phyloP scores from a whole-genome alignment of 1,140 invertebrate species.

The Acromyrmex charruanus region DNA sequence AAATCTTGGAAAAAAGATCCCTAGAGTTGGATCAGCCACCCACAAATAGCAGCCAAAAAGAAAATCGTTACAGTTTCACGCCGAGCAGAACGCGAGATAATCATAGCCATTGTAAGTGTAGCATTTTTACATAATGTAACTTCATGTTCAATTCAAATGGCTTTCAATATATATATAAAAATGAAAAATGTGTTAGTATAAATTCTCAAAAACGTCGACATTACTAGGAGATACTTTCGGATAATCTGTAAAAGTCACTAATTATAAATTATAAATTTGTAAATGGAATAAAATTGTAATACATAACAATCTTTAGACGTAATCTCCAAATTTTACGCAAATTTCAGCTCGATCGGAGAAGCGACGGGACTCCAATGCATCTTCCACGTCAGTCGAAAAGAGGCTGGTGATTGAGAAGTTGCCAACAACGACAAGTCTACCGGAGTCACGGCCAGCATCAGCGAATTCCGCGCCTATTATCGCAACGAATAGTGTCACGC shows the following conservation, averaged over 20 bases:
- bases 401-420: slow-evolving; percentile 84
- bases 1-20: slow-evolving; percentile 97
- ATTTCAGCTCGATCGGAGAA: slow-evolving; percentile 83
- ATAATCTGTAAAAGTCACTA: background rate
- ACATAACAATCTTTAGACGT: background rate
- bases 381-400: slow-evolving; percentile 84
- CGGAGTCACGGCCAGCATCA: slow-evolving; percentile 83
- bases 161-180: background rate
- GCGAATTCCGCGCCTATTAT: slow-evolving; percentile 84
- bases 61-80: slow-evolving; percentile 87
- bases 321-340: slow-evolving; percentile 11
- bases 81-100: slow-evolving; percentile 84
- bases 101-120: slow-evolving; percentile 84
- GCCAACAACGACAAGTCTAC: slow-evolving; percentile 80
- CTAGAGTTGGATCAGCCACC: slow-evolving; percentile 91
- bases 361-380: slow-evolving; percentile 84
- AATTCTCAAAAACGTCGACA: background rate
- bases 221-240: background rate
- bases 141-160: background rate
- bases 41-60: slow-evolving; percentile 88
- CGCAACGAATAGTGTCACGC: slow-evolving; percentile 77
- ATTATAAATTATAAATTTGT: background rate
- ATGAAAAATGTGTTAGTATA: background rate
- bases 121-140: background rate
- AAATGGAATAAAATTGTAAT: background rate